Base-by-base conservation (phyloP, 2,888 invertebrate species). In the Dendrolimus pini region DNA sequence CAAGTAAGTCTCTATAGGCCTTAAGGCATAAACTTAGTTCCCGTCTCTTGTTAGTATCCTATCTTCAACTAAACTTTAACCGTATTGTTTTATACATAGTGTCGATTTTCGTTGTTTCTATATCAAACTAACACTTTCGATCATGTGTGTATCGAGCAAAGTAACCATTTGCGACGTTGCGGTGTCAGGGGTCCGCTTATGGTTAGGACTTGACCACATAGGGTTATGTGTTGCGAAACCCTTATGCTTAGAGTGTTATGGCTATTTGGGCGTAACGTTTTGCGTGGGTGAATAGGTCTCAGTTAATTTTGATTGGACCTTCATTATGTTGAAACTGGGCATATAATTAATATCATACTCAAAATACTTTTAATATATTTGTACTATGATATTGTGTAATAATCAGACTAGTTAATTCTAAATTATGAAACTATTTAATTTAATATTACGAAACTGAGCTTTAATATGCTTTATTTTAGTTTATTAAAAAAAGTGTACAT, bases 221-320 rank as follows among this genome's bases (percentile, higher is more conserved):
- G 47, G 12, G 47, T 47, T 47, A 47, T 47, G 47, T 7, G 47
- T 9, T 47, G 47, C 9, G 47, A 47, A 6, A 47, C 47, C 47
- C 47, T 47, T 47, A 47, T 47, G 47, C 47, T 47, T 47, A 3
- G 12, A 47, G 47, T 47, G 47, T 47, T 47, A 47, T 47, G 47
- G 47, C 47, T 80, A 47, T 47, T 47, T 12, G 6, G 12, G 9
- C 47, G 47, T 47, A 47, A 47, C 12, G 47, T 47, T 47, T 47
- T 47, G 9, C 30, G 30, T 30, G 30, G 30, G 30, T 47, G 47
- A 12, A 47, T 2, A 10, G 47, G 1, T 47, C 12, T 47, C 47
- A 47, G 47, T 47, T 47, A 47, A 47, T 47, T 10, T 8, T 47
- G 9, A 47, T 47, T 0, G 9, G 47, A 3, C 30, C 30, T 30